These are phyloP conservation scores for Alligator sinensis DNA, from an alignment of 2,113 vertebrate genomes.

Conservation along the genomic window DNA sequence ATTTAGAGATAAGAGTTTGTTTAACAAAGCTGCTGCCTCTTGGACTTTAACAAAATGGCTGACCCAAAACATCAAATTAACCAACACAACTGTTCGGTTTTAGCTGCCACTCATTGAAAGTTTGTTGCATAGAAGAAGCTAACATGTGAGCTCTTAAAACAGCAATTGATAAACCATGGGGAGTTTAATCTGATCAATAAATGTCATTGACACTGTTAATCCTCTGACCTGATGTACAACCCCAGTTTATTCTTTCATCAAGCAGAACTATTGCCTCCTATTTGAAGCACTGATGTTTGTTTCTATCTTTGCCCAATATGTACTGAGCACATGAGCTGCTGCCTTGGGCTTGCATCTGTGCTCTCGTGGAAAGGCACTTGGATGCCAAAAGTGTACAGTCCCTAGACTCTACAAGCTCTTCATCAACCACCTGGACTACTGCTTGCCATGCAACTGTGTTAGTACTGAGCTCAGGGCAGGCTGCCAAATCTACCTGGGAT, in stretches of 20 bases:
- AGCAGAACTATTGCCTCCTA: neutral
- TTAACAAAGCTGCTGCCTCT: neutral
- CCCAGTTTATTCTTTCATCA: constrained; percentile 33
- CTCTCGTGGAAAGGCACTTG: neutral
- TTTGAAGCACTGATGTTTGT: neutral
- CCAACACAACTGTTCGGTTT: too few relatives aligned
- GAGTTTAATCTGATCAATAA: neutral
- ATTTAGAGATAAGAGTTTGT: neutral
- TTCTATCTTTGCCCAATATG: neutral
- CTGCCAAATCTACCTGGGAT: too few relatives aligned
- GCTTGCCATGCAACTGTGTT: too few relatives aligned
- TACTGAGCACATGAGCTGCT: neutral
- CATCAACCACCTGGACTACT: too few relatives aligned
- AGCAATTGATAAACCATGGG: neutral
- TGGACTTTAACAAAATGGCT: neutral
- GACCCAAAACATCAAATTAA: too few relatives aligned
- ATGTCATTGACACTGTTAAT: neutral
- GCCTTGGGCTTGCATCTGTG: neutral
- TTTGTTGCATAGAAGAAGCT: neutral
- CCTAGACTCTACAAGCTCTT: neutral
- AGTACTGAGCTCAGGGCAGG: too few relatives aligned
- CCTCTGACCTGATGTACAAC: constrained; percentile 28
- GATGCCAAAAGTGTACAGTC: neutral
- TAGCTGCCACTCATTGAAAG: too few relatives aligned
- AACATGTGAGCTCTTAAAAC: neutral